Base-by-base conservation (phyloP, 2,888 invertebrate species). In the Apodemia mormo region DNA sequence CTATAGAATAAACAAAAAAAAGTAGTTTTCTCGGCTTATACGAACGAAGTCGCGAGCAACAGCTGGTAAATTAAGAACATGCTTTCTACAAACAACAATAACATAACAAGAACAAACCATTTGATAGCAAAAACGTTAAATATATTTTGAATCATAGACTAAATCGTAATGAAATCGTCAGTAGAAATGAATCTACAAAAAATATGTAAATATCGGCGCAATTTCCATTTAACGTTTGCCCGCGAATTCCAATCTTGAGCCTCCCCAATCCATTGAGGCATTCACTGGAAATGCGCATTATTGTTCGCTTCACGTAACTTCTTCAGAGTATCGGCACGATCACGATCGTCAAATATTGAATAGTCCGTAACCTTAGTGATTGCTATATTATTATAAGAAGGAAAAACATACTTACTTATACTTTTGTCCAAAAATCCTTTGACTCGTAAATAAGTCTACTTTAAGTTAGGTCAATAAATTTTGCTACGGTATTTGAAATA, bases 281-380 rank as follows among this genome's bases (percentile, higher is more conserved):
- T 86, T 85, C 85, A 87, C 81, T 85, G 85, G 84, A 85, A 87
- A 84, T 81, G 80, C 80, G 84, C 81, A 82, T 86, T 85, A 88
- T 86, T 87, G 86, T 82, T 82, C 85, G 81, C 84, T 82, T 80
- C 84, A 79, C 78, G 80, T 80, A 79, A 76, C 80, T 81, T 81
- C 82, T 81, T 82, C 79, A 81, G 80, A 79, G 79, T 79, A 81
- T 77, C 66, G 77, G 80, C 75, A 76, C 66, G 68, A 80, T 85
- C 84, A 83, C 82, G 81, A 86, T 84, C 82, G 77, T 79, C 84
- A 83, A 85, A 87, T 85, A 86, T 85, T 66, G 66, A 66, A 66
- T 66, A 49, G 45, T 14, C 49, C 49, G 14, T 52, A 52, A 49
- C 66, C 66, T 29, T 49, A 66, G 29, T 49, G 45, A 49, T 68